These are phyloP conservation scores for Daboia siamensis DNA, from an alignment of 2,113 vertebrate genomes.

Conservation along the genomic window DNA sequence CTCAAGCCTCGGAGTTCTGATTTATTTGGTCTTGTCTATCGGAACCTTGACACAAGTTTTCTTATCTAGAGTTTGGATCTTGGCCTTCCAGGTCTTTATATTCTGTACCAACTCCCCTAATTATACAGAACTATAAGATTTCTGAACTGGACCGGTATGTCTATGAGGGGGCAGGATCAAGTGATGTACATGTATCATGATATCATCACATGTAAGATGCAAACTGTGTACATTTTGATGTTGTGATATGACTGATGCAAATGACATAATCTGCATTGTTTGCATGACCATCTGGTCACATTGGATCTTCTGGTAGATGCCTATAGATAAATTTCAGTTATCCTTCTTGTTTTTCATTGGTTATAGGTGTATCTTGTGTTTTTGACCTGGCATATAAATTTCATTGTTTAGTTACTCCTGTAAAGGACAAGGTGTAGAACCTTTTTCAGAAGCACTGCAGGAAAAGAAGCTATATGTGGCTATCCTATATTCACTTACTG, in stretches of 20 bases:
- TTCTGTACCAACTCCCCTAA: neutral
- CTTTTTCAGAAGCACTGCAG: neutral
- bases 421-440: neutral
- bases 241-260: neutral
- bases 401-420: neutral
- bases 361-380: neutral
- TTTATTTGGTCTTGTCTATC: too few relatives aligned
- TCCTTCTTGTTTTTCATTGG: neutral
- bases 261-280: neutral
- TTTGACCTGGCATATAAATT: neutral
- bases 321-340: neutral
- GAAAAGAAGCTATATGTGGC: neutral
- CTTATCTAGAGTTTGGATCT: neutral
- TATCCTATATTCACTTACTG: neutral
- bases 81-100: neutral
- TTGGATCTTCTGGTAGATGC: neutral
- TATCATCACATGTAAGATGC: neutral
- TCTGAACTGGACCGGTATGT: neutral
- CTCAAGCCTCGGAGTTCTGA: too few relatives aligned
- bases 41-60: neutral
- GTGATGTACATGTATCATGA: too few relatives aligned
- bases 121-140: neutral
- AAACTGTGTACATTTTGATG: neutral
- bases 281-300: neutral
- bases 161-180: too few relatives aligned